Evolutionary conservation across 2,113 vertebrate genomes (phyloP).

Genomic region (Siniperca chuatsi): DNA sequence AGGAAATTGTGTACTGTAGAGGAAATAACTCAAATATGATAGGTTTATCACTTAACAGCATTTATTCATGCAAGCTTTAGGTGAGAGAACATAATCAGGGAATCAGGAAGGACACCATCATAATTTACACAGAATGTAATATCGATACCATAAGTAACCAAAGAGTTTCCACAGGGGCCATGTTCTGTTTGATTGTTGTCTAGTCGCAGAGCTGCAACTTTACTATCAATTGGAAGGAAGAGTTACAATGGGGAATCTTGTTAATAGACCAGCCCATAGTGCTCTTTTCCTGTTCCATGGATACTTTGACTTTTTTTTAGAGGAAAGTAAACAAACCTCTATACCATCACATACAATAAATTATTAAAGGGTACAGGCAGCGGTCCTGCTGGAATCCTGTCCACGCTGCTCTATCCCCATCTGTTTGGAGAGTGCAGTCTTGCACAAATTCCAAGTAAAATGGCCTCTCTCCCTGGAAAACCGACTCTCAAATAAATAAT

Average conservation of each 20-base stretch:
- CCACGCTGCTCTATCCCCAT: constrained; percentile 23
- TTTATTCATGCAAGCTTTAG: background rate
- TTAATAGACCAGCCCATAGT: background rate
- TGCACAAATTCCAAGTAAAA: constrained; percentile 48
- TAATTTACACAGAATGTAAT: background rate
- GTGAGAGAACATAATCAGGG: background rate
- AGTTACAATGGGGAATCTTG: background rate
- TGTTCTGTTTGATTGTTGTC: background rate
- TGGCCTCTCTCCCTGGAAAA: constrained; percentile 25
- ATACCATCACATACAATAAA: constrained; percentile 30
- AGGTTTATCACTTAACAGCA: background rate
- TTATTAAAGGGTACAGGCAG: constrained; percentile 36
- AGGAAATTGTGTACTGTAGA: background rate
- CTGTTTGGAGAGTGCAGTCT: constrained; percentile 41
- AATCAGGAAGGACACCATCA: background rate
- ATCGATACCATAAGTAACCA: background rate
- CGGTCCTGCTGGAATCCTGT: constrained; percentile 17
- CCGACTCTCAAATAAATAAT: constrained; percentile 68
- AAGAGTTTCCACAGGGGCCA: background rate
- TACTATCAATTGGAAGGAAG: background rate
- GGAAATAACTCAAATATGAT: background rate
- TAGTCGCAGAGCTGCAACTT: background rate
- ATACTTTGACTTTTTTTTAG: background rate
- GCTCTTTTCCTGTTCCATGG: background rate
- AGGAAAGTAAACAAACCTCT: constrained; percentile 20